Evolutionary conservation across 2,888 invertebrate genomes (phyloP), one percentile per base, ranked within the genome.

Genomic region (Andrena chrysosceles): DNA sequence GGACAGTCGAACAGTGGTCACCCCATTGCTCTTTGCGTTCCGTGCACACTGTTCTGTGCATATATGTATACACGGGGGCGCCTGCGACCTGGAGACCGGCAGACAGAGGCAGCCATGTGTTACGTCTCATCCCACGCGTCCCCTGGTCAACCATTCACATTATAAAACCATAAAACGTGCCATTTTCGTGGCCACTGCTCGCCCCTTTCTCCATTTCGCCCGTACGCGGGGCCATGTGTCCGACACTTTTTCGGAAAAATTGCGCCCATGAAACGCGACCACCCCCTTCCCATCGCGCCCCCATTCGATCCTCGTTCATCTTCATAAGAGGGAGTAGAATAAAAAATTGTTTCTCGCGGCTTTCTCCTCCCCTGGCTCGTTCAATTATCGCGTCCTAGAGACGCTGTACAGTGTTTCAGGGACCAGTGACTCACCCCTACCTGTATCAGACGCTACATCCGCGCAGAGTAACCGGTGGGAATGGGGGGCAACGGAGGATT

Each of bases 111-210:
- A 79, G 91, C 92, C 91, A 92, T 92, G 91, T 91, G 89, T 90
- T 89, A 89, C 89, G 84, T 77, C 86, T 81, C 85, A 77, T 86
- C 83, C 83, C 78, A 77, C 83, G 73, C 48, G 66, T 76, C 83
- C 84, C 82, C 77, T 72, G 92, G 90, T 90, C 91, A 91, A 92
- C 90, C 92, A 90, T 90, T 89, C 91, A 88, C 89, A 93, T 93
- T 93, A 93, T 93, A 93, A 93, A 93, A 93, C 93, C 92, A 93
- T 93, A 93, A 93, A 93, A 87, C 89, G 90, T 82, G 83, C 63
- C 85, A 87, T 90, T 91, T 87, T 89, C 89, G 87, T 85, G 85
- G 68, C 69, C 83, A 74, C 77, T 71, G 75, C 26, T 62, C 60
- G 68, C 69, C 59, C 79, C 84, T 84, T 84, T 82, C 42, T 42